Base-by-base conservation (phyloP, 2,888 invertebrate genomes). In the Gandaritis pyraliata region DNA sequence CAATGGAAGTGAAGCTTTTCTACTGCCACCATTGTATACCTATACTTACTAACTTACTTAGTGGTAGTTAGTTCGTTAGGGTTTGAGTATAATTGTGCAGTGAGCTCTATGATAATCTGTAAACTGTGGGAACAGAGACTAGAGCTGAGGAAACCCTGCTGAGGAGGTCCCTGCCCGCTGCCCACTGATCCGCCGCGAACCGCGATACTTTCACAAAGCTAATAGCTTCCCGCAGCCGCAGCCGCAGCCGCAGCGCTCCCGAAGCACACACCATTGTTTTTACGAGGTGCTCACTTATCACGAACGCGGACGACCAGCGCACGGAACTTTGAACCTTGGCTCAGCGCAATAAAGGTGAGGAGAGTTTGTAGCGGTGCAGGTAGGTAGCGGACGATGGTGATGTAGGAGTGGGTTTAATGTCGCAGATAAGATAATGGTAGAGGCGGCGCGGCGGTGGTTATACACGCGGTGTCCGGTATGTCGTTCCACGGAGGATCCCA, bases 361-460 rank as follows among this genome's bases (percentile, higher is more conserved):
- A 13, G 16, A 33, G 4, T 2, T 10, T 13, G 8, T 10, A 39
- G 54, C 15, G 30, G 30, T 2, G 15, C 30, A 16, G 39, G 51
- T 47, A 16, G 39, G 51, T 47, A 54, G 23, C 23, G 56, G 43
- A 5, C 47, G 64, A 69, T 71, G 71, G 66, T 68, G 70, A 69
- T 73, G 73, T 78, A 74, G 70, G 71, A 78, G 79, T 74, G 73
- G 69, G 67, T 71, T 77, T 78, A 75, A 76, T 83, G 82, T 85
- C 69, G 65, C 71, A 74, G 85, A 83, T 86, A 83, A 86, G 86
- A 85, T 82, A 81, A 69, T 65, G 58, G 56, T 53, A 57, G 23
- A 6, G 3, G 6, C 3, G 73, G 71, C n/a, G 73, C 74, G 76
- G 68, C 68, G 68, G 65, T 60, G 69, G 66, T 66, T 55, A 60